Percentiles rank a stretch among this genome's conserved stretches.
Evolutionary conservation across 1,140 invertebrate genomes (phyloP).

Genomic region (Brachionus rubens): DNA sequence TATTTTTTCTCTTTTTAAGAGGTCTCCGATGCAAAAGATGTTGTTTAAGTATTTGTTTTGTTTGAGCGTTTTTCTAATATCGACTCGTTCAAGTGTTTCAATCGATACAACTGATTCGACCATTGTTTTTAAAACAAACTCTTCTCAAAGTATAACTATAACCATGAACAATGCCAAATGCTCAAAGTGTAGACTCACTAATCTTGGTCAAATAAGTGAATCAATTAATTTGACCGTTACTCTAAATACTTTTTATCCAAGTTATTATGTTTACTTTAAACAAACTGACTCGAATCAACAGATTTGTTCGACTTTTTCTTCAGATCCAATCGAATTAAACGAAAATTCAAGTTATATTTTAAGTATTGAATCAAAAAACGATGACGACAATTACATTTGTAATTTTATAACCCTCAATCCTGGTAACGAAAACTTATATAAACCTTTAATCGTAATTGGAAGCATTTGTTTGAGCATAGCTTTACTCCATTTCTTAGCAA

Average conservation of each 20-base stretch:
- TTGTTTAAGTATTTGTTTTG: no score
- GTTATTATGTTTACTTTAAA: conserved; percentile 1
- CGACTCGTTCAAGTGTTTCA: no score
- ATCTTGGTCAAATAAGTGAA: neutral
- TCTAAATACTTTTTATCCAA: conserved; percentile 5
- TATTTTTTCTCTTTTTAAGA: no score
- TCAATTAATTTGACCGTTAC: neutral
- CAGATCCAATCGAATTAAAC: neutral
- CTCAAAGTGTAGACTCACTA: neutral
- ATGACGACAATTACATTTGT: neutral
- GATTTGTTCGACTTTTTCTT: neutral
- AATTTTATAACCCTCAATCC: neutral
- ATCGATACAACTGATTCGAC: neutral
- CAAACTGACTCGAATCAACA: neutral
- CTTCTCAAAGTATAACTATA: neutral
- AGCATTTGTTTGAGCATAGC: neutral
- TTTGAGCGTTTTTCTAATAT: no score
- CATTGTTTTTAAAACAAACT: conserved; percentile 1
- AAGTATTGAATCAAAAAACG: neutral
- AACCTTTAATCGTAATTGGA: neutral
- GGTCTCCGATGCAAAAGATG: no score
- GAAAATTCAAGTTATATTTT: neutral
- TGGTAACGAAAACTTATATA: neutral
- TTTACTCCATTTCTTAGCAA: neutral
- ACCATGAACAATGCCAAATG: neutral